Conservation (phyloP, 2,888 invertebrate species). For the Germaria angustata region DNA sequence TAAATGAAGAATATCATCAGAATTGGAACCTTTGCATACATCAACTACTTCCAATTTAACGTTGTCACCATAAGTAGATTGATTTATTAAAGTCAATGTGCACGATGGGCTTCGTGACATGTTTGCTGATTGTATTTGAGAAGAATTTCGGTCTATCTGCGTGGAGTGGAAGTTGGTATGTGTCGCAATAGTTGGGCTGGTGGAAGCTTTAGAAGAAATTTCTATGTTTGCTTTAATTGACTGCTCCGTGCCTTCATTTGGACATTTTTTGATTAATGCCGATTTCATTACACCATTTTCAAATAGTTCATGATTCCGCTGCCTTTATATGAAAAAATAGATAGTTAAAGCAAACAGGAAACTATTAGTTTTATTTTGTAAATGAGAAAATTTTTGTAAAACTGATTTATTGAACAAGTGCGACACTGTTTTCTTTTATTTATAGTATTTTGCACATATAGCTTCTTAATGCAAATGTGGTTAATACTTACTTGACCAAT, state of each 20-base stretch:
- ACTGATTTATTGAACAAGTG: too few species aligned
- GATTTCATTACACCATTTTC: constrained; percentile 42
- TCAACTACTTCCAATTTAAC: constrained; percentile 38
- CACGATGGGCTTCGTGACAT: neutral
- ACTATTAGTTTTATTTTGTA: too few species aligned
- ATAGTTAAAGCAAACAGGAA: neutral
- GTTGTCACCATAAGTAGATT: neutral
- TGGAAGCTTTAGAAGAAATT: constrained; percentile 19
- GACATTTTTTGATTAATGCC: constrained; percentile 13
- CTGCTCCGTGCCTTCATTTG: neutral
- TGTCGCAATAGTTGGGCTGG: neutral
- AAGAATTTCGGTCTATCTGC: neutral
- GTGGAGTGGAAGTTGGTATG: neutral
- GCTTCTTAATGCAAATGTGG: too few species aligned
- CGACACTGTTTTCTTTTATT: too few species aligned
- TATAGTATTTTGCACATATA: too few species aligned
- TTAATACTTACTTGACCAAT: constrained; percentile 74
- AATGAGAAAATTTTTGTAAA: too few species aligned
- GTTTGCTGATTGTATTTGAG: neutral
- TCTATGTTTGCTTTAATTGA: constrained; percentile 42
- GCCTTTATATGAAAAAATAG: constrained; percentile 63
- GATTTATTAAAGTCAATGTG: constrained; percentile 10
- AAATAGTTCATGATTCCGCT: constrained; percentile 73
- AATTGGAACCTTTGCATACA: neutral
- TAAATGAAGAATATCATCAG: constrained; percentile 5